Evolutionary conservation across 2,888 invertebrate genomes (phyloP).

Genomic region (Gandaritis pyraliata): DNA sequence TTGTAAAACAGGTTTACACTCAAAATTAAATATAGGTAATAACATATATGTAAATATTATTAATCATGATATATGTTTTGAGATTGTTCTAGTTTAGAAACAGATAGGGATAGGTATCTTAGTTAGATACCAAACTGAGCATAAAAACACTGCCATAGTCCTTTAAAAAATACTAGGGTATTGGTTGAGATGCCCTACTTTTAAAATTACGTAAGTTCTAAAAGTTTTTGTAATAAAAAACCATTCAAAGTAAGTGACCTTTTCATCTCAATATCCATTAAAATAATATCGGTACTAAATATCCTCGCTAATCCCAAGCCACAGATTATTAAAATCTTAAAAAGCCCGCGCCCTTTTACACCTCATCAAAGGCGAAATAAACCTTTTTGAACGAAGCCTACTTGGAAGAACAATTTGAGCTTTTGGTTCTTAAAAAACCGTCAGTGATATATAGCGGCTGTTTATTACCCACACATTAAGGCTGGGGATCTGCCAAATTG

Average conservation of each 20-base stretch:
- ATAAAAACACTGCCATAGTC: no score
- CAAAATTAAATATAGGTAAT: no score
- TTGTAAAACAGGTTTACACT: no score
- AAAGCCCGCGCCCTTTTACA: slow-evolving; percentile 40
- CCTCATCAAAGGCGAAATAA: slow-evolving; percentile 50
- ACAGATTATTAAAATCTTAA: slow-evolving; percentile 34
- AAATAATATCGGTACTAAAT: slow-evolving; percentile 10
- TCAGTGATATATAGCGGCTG: not conserved
- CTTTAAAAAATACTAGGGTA: no score
- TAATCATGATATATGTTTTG: no score
- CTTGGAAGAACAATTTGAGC: slow-evolving; percentile 16
- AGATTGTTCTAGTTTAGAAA: no score
- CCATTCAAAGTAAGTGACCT: not conserved
- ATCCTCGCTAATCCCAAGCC: slow-evolving; percentile 22
- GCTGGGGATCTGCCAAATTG: no score
- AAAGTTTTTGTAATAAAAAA: not conserved
- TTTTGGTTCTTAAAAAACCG: not conserved
- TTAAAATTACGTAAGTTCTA: no score
- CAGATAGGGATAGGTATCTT: no score
- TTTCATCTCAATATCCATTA: slow-evolving; percentile 6
- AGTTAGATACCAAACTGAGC: no score
- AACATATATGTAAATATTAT: no score
- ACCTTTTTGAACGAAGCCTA: slow-evolving; percentile 40
- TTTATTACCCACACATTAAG: not conserved
- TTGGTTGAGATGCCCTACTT: no score